Base-by-base conservation (phyloP, 2,888 invertebrate genomes). In the Parthenolecanium corni region DNA sequence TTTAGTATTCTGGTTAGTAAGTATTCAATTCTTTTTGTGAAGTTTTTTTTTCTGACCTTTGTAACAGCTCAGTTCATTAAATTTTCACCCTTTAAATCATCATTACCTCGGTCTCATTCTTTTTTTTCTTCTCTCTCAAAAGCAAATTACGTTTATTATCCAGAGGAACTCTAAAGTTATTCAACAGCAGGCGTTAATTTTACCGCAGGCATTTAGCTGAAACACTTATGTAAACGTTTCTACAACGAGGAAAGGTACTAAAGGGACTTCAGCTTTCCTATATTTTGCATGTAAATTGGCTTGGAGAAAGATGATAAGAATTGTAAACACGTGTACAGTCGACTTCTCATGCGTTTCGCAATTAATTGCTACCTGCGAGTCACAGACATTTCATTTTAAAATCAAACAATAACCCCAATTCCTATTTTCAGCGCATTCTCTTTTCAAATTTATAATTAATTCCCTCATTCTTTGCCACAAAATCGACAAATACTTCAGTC, bases 261-360 rank as follows among this genome's bases (percentile, higher is more conserved):
- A 54, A 23, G 54, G 54, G 21, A 42, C 21, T 23, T 24, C 24
- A 40, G 42, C 42, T 54, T 54, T 54, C 54, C 23, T 44, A 54
- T 42, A 54, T 54, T 54, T 54, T 54, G 54, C 54, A 54, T 54
- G 54, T 40, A 54, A 54, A 54, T 54, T 54, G 54, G 54, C 54
- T 54, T 54, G 54, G 23, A 54, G 54, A 42, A 36, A 54, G 42
- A 54, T 54, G 54, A 54, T 54, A 54, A 54, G 54, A 54, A 54
- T 54, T 40, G 54, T 54, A 54, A 54, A 54, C 54, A 54, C 54
- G 54, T 54, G 54, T 54, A 54, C 40, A 54, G 54, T 54, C 54
- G 42, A 54, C 54, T 54, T 54, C 54, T 54, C 54, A 54, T 40
- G 54, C 54, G 54, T 40, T 40, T 21, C 16, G 54, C 40, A 54